These are phyloP conservation scores for Priocnemis perturbator DNA, from an alignment of 2,888 invertebrate genomes.

Conservation along the genomic window DNA sequence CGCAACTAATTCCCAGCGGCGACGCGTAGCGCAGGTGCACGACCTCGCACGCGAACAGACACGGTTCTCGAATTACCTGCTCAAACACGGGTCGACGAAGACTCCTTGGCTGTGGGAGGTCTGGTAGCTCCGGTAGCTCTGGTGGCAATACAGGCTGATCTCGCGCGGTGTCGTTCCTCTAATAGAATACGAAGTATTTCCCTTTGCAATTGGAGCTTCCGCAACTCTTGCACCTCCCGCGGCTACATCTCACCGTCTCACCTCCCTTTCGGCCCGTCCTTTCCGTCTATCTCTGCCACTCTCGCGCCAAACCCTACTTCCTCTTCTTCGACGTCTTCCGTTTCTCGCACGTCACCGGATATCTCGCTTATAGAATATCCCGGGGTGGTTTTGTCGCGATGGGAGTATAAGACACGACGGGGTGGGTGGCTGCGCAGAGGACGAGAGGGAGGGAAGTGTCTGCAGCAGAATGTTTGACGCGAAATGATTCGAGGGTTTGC, in stretches of 20 bases:
- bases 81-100: background rate
- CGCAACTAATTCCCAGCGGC: slow-evolving; percentile 49
- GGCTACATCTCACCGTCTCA: slow-evolving; percentile 3
- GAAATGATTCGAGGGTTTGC: slow-evolving; percentile 20
- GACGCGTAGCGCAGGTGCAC: slow-evolving; percentile 10
- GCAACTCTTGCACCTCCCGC: slow-evolving; percentile 20
- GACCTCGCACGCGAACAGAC: slow-evolving; percentile 8
- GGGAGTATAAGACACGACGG: slow-evolving; percentile 10
- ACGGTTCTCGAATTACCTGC: slow-evolving; percentile 1
- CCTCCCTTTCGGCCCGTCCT: slow-evolving; percentile 6
- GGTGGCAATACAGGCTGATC: background rate
- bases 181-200: slow-evolving; percentile 61
- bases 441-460: slow-evolving; percentile 27
- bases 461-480: slow-evolving; percentile 37
- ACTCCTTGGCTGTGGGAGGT: background rate
- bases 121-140: background rate
- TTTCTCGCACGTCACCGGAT: slow-evolving; percentile 25
- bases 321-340: background rate
- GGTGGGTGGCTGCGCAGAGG: slow-evolving; percentile 10
- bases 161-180: slow-evolving; percentile 22
- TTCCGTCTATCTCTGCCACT: slow-evolving; percentile 3
- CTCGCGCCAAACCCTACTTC: background rate
- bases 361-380: slow-evolving; percentile 36
- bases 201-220: slow-evolving; percentile 54
- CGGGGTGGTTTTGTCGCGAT: slow-evolving; percentile 27